Conservation (phyloP, 2,113 vertebrate species). For the Oenanthe oenanthe region DNA sequence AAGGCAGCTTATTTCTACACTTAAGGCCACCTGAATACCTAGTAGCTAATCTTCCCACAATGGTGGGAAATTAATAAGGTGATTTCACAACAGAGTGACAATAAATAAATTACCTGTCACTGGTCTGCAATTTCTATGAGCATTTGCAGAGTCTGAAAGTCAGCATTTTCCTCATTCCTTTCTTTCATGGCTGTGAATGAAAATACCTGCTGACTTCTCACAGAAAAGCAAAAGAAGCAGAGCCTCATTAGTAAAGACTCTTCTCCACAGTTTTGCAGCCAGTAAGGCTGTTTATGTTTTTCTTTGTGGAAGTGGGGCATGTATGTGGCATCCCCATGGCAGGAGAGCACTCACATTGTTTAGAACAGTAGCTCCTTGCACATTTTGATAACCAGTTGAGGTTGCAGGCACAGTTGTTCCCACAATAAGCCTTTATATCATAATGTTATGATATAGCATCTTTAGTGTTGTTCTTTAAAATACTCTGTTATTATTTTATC, state of each 20-base stretch:
- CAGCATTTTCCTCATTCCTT: not conserved
- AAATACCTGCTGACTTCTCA: not conserved
- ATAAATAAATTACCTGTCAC: slow-evolving; percentile 8
- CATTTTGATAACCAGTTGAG: not conserved
- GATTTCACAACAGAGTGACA: not conserved
- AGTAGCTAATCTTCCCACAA: not conserved
- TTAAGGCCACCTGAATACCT: not conserved
- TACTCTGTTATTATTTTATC: not conserved
- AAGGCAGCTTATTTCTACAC: not conserved
- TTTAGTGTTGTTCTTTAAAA: not conserved
- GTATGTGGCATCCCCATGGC: not conserved
- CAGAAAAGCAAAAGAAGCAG: not conserved
- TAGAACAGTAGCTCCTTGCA: not conserved
- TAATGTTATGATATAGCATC: not conserved
- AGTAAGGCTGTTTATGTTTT: not conserved
- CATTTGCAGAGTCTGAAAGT: not conserved
- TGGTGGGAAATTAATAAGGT: not conserved
- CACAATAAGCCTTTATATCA: not conserved
- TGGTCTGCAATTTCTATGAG: not conserved
- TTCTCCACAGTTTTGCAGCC: not conserved
- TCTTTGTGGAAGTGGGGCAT: not conserved
- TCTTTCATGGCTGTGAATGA: not conserved
- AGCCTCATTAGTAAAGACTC: not conserved
- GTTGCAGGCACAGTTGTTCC: not conserved
- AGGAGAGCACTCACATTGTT: not conserved